Base-by-base conservation (phyloP, 2,888 invertebrate genomes). In the Ochropleura plecta region DNA sequence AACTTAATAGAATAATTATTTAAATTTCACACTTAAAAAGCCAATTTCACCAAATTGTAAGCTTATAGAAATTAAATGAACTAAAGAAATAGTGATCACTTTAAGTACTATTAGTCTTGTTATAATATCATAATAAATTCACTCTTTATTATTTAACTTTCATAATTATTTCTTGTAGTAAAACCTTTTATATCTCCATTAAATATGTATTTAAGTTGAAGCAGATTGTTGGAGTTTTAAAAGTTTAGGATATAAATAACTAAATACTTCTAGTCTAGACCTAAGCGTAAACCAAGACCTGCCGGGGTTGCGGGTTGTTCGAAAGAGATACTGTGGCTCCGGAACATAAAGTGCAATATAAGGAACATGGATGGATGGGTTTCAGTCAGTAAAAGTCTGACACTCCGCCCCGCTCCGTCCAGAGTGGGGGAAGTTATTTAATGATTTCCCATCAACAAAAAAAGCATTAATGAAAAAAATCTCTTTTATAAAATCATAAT, bases 11-110 rank as follows among this genome's bases (percentile, higher is more conserved):
- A 67, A 62, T 59, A 63, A 67, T 81, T 8, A 73, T 57, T 77
- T 77, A 48, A 77, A 72, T 55, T 66, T 48, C 48, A 46, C 66
- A 51, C 40, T 78, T 73, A 59, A 55, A 70, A 73, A 81, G 55
- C 73, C 20, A 82, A 73, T 82, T 82, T 64, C n/a, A 55, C 48
- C 10, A 53, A 78, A 73, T 81, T 81, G 53, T 66, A 67, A 62
- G 46, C 44, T 59, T 67, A 63, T 82, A 78, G 70, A 65, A 78
- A 73, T n/a, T 67, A 40, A 18, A 10, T 20, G n/a, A 49, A 73
- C n/a, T 64, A n/a, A 64, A 71, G 51, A 59, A 53, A 66, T 20
- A 51, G 44, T 51, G 42, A 68, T 71, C 48, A 71, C 46, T 81
- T 70, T 73, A 55, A 49, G 59, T 79, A 57, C 49, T 20, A 81